Evolutionary conservation across 2,888 invertebrate genomes (phyloP), one percentile per base, ranked within the genome.

Genomic region (Deroplatys truncata): DNA sequence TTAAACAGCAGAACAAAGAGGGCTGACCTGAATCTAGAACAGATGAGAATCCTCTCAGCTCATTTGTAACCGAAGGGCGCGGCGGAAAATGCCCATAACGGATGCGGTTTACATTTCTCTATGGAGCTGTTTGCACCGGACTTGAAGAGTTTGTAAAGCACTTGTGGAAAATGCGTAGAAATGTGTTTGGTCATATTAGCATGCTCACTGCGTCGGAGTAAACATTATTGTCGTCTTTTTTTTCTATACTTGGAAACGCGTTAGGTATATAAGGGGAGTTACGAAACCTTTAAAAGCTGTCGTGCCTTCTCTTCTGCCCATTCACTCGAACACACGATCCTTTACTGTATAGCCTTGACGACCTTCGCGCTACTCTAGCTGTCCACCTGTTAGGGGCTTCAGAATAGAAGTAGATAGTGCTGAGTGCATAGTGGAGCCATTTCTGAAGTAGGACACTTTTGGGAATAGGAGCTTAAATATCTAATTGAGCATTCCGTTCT

Each of bases 121-220:
- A 72, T 72, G 56, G 56, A 72, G 56, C 56, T 72, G 56, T 72
- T 72, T 72, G 56, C 56, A 72, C 56, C 56, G 20, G 56, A 72
- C 56, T 72, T 72, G 10, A 72, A 72, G 56, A 72, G 56, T 72
- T 72, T 72, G 56, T 72, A 72, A 72, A 72, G 56, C 56, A 72
- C 56, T 72, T 25, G 56, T 72, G 56, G 56, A 72, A 72, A 72
- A 72, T 72, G 56, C 56, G 56, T 72, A 72, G 56, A 85, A 85
- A 85, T 29, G n/a, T 85, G 84, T 85, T 85, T 85, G 43, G 84
- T 85, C 84, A 85, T 85, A 29, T 85, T 31, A 85, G 84, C 84
- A 85, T 85, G 31, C 29, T 72, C 25, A 25, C 4, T 72, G 56
- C 56, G 56, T 72, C 25, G 56, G 56, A 72, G 56, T 72, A 72